These are phyloP conservation scores for Remorina albescens DNA, from an alignment of 2,797 vertebrate species.

Conservation along the genomic window DNA sequence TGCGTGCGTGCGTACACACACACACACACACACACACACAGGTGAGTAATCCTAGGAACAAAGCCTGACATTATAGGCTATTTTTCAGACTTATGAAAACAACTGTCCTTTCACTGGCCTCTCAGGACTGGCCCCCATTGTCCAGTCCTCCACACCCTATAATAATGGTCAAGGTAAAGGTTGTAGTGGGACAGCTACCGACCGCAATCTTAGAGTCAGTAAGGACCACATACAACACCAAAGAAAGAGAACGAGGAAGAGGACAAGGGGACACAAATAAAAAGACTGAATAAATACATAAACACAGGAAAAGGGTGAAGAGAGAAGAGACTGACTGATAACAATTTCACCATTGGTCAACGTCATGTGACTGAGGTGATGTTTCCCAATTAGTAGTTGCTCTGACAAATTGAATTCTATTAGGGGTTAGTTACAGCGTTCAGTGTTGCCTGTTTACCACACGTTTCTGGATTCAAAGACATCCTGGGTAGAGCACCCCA, in stretches of 20 bases:
- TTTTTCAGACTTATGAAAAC: constrained; percentile 52
- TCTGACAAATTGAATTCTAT: no score
- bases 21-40: constrained; percentile 10
- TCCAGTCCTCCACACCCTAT: constrained; percentile 8
- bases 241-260: background rate
- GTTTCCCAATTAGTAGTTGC: no score
- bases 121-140: constrained; percentile 22
- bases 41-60: no score
- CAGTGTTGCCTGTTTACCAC: no score
- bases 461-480: no score
- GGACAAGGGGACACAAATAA: background rate
- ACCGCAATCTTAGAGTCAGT: constrained; percentile 9
- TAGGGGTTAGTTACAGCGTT: no score
- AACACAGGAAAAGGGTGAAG: background rate
- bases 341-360: no score
- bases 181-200: background rate
- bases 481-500: no score
- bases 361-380: no score
- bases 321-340: background rate
- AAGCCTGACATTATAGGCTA: constrained; percentile 22
- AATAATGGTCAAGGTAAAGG: constrained; percentile 28
- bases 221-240: background rate
- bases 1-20: no score
- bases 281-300: background rate
- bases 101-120: constrained; percentile 39